Base-by-base conservation (phyloP, 2,797 vertebrate species). In the Cirrhinus molitorella region DNA sequence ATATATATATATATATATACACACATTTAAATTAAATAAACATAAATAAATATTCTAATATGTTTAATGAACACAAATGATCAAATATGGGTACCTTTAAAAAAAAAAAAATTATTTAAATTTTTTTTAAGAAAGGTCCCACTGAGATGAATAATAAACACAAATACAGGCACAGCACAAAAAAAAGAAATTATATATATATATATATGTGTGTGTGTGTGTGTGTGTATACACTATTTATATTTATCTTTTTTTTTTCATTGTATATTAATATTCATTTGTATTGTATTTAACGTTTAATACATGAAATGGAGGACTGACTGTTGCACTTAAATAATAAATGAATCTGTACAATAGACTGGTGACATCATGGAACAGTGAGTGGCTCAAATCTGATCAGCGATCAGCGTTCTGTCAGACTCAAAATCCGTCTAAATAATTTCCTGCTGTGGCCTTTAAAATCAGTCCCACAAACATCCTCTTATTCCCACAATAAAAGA, bases 281-380 rank as follows among this genome's bases (percentile, higher is more conserved):
- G 51, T 53, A 21, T 51, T 53, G 2, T 3, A 21, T 59, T 67
- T 43, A 1, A 47, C 0, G 7, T 49, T 19, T 19, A 45, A 19
- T 66, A 11, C 17, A 53, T 11, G n/a, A 49, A 10, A n/a, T 19
- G 25, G 53, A 43, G 21, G 40, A 10, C 34, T 34, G 31, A 28
- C 49, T 21, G 5, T 6, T 3, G 16, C 5, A 63, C 57, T 45
- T 57, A 2, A 45, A 73, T 73, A 51, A 81, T 81, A 14, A 53
- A 81, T 74, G n/a, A 49, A 72, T 40, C 40, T 14, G 19, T 63
- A 28, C 43, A 47, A 61, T 17, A 49, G 55, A 72, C 1, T 5
- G 5, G n/a, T 65, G 80, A 53, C 70, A 17, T 23, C 21, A 81
- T 23, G 55, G 21, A 73, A 63, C 14, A 73, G 31, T 17, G 73